Evolutionary conservation across 2,888 invertebrate genomes (phyloP).

Genomic region (Orthosia cruda): DNA sequence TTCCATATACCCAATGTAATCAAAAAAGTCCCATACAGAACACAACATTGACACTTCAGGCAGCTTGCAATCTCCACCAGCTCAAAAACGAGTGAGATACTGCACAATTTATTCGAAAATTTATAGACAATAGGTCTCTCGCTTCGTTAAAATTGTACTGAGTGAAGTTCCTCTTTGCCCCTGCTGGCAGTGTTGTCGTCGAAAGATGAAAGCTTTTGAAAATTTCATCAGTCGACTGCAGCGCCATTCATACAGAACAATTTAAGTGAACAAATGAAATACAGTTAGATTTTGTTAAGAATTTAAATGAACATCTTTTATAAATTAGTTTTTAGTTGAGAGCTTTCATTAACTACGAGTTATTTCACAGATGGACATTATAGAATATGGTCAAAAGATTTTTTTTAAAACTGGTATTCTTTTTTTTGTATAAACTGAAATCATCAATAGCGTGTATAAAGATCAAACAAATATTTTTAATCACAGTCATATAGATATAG

Average conservation of each 20-base stretch:
- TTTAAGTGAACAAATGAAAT: slow-evolving; percentile 24
- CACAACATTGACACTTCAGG: neutral
- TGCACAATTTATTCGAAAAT: slow-evolving; percentile 33
- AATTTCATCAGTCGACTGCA: slow-evolving; percentile 52
- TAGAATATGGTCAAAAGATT: no score
- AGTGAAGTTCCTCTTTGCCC: slow-evolving; percentile 8
- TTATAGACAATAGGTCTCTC: slow-evolving; percentile 20
- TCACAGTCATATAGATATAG: no score
- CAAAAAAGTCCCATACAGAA: neutral
- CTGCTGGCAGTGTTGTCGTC: slow-evolving; percentile 15
- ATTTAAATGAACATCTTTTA: neutral
- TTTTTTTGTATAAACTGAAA: no score
- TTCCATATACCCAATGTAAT: neutral
- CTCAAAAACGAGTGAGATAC: slow-evolving; percentile 12
- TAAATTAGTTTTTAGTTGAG: slow-evolving; percentile 11
- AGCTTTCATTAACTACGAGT: neutral
- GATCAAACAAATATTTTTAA: no score
- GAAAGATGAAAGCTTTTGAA: slow-evolving; percentile 31
- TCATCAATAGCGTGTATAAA: no score
- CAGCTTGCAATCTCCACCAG: neutral
- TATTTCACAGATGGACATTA: no score
- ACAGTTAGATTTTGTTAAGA: neutral
- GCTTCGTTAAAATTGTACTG: slow-evolving; percentile 52
- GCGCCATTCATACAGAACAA: neutral
- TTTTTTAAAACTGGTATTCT: no score